These are phyloP conservation scores for Notolabrus celidotus DNA, from an alignment of 2,797 vertebrate genomes.

Conservation along the genomic window DNA sequence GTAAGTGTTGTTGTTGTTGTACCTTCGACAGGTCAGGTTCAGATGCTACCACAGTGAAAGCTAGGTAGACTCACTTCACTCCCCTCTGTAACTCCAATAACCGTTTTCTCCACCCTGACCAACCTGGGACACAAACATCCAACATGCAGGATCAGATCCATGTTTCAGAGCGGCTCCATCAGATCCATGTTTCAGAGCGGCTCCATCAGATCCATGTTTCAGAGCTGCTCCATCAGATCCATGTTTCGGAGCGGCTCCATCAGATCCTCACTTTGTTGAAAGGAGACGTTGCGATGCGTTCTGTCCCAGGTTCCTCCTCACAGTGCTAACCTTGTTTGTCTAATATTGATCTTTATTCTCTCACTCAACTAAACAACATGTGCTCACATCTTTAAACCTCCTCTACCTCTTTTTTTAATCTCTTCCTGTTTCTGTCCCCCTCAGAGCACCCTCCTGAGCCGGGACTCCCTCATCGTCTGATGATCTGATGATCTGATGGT, in stretches of 20 bases:
- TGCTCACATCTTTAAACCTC: neutral
- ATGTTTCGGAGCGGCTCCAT: too few relatives aligned
- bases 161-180: too few relatives aligned
- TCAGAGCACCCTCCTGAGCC: conserved; percentile 83
- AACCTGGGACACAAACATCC: conserved; percentile 69
- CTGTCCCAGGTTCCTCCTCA: conserved; percentile 68
- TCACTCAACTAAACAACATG: conserved; percentile 16
- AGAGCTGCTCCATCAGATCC: too few relatives aligned
- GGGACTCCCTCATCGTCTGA: conserved; percentile 86
- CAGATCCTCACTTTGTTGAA: too few relatives aligned
- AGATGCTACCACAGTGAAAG: conserved; percentile 77
- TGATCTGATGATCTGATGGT: conserved; percentile 53
- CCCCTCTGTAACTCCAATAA: conserved; percentile 63
- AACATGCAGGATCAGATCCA: conserved; percentile 12
- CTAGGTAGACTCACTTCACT: conserved; percentile 83
- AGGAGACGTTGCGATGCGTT: conserved; percentile 40
- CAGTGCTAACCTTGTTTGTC: conserved; percentile 57
- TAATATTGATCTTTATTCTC: conserved; percentile 31
- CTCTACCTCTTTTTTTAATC: conserved; percentile 16
- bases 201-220: too few relatives aligned
- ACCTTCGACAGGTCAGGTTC: conserved; percentile 84
- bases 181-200: too few relatives aligned
- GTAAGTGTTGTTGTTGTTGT: conserved; percentile 81
- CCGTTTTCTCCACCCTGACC: conserved; percentile 41
- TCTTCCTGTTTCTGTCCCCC: conserved; percentile 19